These are phyloP conservation scores for Formicarius rufipectus DNA, from an alignment of 2,113 vertebrate species.

Conservation along the genomic window DNA sequence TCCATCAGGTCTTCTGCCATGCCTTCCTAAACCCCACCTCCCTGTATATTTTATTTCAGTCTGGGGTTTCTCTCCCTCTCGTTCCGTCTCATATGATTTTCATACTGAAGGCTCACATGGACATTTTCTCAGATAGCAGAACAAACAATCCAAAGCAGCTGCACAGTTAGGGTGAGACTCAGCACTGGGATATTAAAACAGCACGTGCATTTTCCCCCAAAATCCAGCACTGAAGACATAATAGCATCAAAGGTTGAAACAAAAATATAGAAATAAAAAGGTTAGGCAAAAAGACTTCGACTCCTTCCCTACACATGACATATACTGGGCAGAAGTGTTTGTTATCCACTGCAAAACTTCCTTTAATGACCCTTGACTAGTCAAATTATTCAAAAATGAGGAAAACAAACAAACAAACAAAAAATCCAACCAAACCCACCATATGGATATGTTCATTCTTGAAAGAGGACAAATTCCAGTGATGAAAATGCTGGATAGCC, in stretches of 20 bases:
- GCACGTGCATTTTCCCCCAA: neutral
- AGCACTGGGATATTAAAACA: neutral
- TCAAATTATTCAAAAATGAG: neutral
- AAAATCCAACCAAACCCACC: neutral
- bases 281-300: neutral
- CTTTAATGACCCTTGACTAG: neutral
- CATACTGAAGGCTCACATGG: neutral
- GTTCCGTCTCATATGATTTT: neutral
- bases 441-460: neutral
- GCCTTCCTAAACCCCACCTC: neutral
- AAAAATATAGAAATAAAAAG: neutral
- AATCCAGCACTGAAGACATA: neutral
- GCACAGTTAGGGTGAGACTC: neutral
- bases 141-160: neutral
- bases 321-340: neutral
- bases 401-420: conserved; percentile 4
- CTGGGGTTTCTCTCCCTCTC: neutral
- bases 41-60: neutral
- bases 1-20: neutral
- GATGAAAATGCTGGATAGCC: neutral
- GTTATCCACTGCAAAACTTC: neutral
- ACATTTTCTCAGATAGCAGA: neutral
- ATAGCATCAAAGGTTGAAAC: neutral
- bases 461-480: neutral
- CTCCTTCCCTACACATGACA: neutral